These are phyloP conservation scores for Caenorhabditis panamensis DNA, from an alignment of 2,888 invertebrate genomes.

Conservation along the genomic window DNA sequence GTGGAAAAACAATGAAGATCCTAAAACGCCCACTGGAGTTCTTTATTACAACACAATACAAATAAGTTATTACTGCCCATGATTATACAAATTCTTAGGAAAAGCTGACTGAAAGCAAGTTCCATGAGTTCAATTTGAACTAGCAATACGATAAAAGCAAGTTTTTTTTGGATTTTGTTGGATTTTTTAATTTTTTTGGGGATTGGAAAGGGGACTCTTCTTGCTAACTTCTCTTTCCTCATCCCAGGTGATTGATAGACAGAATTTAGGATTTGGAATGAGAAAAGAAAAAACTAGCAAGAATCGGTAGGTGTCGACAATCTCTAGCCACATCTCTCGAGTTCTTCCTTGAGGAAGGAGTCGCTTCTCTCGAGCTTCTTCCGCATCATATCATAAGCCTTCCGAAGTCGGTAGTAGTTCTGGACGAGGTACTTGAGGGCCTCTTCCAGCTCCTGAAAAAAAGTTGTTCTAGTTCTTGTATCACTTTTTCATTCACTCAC, in stretches of 20 bases:
- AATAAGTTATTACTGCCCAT: too few relatives aligned
- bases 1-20: too few relatives aligned
- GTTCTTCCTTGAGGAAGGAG: background rate
- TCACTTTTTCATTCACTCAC: background rate
- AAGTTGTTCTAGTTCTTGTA: too few relatives aligned
- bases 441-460: conserved; percentile 15
- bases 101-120: background rate
- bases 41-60: too few relatives aligned
- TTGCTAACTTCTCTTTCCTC: too few relatives aligned
- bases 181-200: background rate
- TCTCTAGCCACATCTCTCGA: background rate
- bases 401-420: conserved; percentile 22
- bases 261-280: too few relatives aligned
- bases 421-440: conserved; percentile 1
- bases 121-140: background rate
- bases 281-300: too few relatives aligned
- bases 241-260: too few relatives aligned
- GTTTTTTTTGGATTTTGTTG: too few relatives aligned
- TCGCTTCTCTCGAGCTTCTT: background rate
- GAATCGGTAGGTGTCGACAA: too few relatives aligned
- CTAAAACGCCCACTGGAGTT: too few relatives aligned
- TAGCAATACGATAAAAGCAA: too few relatives aligned
- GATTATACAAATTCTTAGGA: background rate
- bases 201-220: background rate
- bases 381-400: background rate